Base-by-base conservation (phyloP, 1,140 invertebrate species). In the Gonioctena quinquepunctata region DNA sequence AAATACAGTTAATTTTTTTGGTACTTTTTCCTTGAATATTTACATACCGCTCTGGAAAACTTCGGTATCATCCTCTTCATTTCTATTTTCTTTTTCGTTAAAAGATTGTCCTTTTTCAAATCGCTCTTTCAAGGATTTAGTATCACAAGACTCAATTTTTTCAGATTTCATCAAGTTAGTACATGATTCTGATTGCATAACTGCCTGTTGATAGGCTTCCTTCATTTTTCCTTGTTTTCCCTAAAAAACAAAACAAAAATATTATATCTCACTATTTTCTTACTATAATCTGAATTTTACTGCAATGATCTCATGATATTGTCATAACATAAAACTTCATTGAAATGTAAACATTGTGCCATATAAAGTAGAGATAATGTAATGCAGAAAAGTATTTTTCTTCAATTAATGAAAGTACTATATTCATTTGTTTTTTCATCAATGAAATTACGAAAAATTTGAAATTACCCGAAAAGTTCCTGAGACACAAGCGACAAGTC, bases 161-260 rank as follows among this genome's bases (percentile, higher is more conserved):
- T 77, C 76, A 27, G 70, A 67, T 69, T 81, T 81, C 61, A 73
- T 80, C 7, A 81, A 25, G 66, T 81, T 80, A 1, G 75, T 54
- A n/a, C 76, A 77, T 0, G 77, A 78, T 70, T 83, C 81, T 65
- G 91, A 92, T 77, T 95, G 93, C 71, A 92, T 89, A 0, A 95
- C 92, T 3, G 94, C 94, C 78, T 95, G 93, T 80, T 96, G 94
- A 82, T 96, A 96, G 86, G 94, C 90, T 81, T 96, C 94, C 78
- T 96, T 96, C 84, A 96, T 93, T 77, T 94, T 94, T 0, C 92
- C 92, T 85, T 95, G 93, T 82, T 95, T 94, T 7, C 93, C 94
- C 91, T 93, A 81, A 7, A 84, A 21, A 33, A 54, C 22, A 42
- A 7, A 6, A 42, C 33, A n/a, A 42, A 42, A 42, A 42, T 42